phyloP scores from a whole-genome alignment of 2,113 vertebrate genomes.

The Gavia stellata region DNA sequence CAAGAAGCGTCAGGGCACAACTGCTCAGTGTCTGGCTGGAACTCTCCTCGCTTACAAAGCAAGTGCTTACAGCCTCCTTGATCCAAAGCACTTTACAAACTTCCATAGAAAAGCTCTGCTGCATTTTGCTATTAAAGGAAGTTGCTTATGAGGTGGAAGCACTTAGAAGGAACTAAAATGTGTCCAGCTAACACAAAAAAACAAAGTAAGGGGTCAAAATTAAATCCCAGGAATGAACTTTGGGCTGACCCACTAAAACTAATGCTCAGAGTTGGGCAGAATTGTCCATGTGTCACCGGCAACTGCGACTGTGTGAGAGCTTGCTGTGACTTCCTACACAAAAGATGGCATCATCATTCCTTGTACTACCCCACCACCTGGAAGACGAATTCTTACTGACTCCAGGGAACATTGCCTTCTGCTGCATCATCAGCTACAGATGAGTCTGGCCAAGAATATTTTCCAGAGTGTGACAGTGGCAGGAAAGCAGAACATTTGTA shows the following conservation, averaged over 20 bases:
- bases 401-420: slow-evolving; percentile 20
- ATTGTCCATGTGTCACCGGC: not conserved
- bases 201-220: not conserved
- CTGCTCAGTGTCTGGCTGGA: not conserved
- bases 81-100: not conserved
- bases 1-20: not conserved
- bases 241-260: not conserved
- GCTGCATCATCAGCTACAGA: not conserved
- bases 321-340: not conserved
- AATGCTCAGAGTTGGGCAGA: not conserved
- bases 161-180: not conserved
- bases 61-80: not conserved
- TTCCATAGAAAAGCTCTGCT: not conserved
- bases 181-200: not conserved
- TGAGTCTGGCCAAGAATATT: not conserved
- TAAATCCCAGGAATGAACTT: not conserved
- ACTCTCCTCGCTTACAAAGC: not conserved
- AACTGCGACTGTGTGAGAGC: not conserved
- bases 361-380: not conserved
- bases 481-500: not conserved
- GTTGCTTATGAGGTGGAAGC: not conserved
- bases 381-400: not conserved
- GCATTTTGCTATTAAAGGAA: not conserved
- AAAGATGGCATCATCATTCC: not conserved
- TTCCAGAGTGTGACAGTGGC: not conserved